A percentile compares a stretch with the other conserved stretches of the same genome.
These are phyloP conservation scores for Vannuccia rotundouncinata DNA, from an alignment of 2,888 invertebrate species.

Conservation along the genomic window DNA sequence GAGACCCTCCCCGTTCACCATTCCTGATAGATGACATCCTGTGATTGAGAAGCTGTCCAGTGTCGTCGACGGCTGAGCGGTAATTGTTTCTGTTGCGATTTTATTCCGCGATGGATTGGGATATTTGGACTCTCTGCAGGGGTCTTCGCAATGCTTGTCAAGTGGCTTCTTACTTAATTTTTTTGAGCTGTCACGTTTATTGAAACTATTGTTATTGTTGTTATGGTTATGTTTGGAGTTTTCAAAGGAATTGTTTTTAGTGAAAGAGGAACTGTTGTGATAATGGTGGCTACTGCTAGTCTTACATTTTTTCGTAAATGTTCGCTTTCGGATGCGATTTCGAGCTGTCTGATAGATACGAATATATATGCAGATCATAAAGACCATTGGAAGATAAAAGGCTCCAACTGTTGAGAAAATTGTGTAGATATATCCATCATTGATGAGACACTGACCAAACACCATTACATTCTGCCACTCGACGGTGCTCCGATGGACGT, in stretches of 20 bases:
- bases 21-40: not conserved
- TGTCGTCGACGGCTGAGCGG: not conserved
- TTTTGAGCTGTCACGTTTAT: not conserved
- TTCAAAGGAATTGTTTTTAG: not conserved
- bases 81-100: not conserved
- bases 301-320: not conserved
- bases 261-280: not conserved
- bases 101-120: not conserved
- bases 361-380: constrained; percentile 90
- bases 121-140: not conserved
- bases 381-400: constrained; percentile 87
- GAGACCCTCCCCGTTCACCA: not conserved
- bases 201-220: not conserved
- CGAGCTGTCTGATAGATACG: constrained; percentile 88
- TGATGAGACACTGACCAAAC: constrained; percentile 72
- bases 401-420: constrained; percentile 93
- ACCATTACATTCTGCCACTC: not conserved
- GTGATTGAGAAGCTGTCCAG: not conserved
- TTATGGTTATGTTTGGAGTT: not conserved
- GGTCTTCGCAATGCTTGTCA: not conserved
- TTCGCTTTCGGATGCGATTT: constrained; percentile 65
- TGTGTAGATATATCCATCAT: constrained; percentile 76
- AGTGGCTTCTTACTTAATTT: not conserved
- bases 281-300: not conserved
- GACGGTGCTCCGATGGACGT: not conserved